Base-by-base conservation (phyloP, 2,113 vertebrate genomes). In the Gobiocypris rarus region DNA sequence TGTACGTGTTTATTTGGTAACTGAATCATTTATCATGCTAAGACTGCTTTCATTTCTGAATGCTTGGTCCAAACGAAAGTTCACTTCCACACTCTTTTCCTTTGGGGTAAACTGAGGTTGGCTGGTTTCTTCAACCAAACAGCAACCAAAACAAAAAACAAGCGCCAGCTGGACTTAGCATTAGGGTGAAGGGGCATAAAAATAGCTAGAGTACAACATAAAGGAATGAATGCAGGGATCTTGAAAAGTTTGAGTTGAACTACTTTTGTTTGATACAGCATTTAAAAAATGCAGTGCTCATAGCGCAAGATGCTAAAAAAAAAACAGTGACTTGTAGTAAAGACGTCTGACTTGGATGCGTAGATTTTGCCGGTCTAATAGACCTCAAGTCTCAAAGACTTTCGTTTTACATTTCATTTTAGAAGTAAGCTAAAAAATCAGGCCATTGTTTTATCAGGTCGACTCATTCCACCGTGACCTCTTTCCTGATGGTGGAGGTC, bases 361-460 rank as follows among this genome's bases (percentile, higher is more conserved):
- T 69, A 41, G 65, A 69, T 34, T 9, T 10, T n/a, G 56, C 22
- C 56, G 8, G 4, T 24, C 38, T 24, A 24, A 71, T 71, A 71
- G 69, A 71, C 22, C 22, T 24, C 38, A 13, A 10, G 2, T 70
- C 4, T 41, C 61, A 38, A 22, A 71, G 22, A 26, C 15, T 52
- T 75, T 28, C 13, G 31, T 75, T 75, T 75, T 65, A 45, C 13
- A 65, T 65, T 80, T 28, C 8, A 50, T 34, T 9, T 52, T 28
- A 50, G 10, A 67, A 13, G 11, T 74, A 11, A 11, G 19, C 61
- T 28, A 9, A 38, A 87, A 83, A 86, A 89, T 89, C 88, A 90
- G 90, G 89, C 65, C 82, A 65, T 54, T 52, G 31, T 26, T 63
- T 58, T 81, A 79, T 81, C 83, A 88, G 81, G 86, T 84, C 86